Conservation (phyloP, 2,113 vertebrate species). For the Psilopogon haemacephalus region DNA sequence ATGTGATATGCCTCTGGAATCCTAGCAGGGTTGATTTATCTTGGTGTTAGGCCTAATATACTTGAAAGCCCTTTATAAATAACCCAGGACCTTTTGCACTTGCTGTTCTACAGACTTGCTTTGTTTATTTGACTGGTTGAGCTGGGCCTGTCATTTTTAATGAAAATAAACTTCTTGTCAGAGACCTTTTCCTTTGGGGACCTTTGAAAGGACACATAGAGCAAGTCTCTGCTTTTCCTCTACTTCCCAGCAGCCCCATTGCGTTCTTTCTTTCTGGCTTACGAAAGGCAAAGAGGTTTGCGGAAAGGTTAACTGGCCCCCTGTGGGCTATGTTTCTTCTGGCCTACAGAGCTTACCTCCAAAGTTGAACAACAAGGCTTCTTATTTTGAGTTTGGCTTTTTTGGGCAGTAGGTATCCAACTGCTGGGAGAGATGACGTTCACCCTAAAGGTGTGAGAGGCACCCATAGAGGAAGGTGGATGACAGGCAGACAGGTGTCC, state of each 20-base stretch:
- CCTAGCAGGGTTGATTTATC: constrained; percentile 55
- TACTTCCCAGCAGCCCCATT: constrained; percentile 7
- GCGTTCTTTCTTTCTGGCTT: constrained; percentile 1
- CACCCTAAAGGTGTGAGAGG: neutral
- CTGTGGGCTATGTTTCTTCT: neutral
- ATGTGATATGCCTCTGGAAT: constrained; percentile 53
- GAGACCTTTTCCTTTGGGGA: constrained; percentile 50
- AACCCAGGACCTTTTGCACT: constrained; percentile 68
- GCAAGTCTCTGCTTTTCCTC: neutral
- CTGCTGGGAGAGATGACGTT: neutral
- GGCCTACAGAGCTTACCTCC: neutral
- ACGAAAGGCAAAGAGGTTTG: neutral
- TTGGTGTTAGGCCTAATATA: constrained; percentile 68
- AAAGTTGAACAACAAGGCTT: neutral
- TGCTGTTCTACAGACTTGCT: constrained; percentile 45
- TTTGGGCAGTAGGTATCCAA: neutral
- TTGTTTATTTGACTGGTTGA: constrained; percentile 66
- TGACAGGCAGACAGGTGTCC: neutral
- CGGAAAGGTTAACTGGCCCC: constrained; percentile 2
- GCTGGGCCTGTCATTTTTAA: constrained; percentile 51
- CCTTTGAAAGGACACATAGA: neutral
- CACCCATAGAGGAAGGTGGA: neutral
- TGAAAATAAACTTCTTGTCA: constrained; percentile 63
- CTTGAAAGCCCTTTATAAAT: constrained; percentile 68
- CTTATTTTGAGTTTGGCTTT: neutral